Conservation (phyloP, 2,888 invertebrate species). For the Oxycera nigricornis region DNA sequence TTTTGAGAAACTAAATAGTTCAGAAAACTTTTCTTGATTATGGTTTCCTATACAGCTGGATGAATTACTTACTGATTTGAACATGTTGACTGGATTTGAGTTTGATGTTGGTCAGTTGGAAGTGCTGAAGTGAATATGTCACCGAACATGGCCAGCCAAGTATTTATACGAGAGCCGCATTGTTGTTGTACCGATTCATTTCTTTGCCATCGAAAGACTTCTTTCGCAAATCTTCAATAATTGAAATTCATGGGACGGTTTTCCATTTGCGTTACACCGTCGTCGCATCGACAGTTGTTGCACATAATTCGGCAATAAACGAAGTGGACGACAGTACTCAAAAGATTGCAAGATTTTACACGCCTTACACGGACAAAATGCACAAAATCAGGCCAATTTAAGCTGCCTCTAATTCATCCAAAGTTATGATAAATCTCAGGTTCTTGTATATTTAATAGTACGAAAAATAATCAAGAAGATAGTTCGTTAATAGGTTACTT, state of each 20-base stretch:
- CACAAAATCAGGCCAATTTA: too few species aligned
- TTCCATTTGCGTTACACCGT: constrained; percentile 47
- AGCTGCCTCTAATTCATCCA: too few species aligned
- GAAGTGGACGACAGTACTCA: too few species aligned
- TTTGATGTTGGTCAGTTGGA: constrained; percentile 24
- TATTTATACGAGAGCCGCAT: constrained; percentile 3
- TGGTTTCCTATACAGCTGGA: too few species aligned
- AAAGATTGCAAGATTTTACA: too few species aligned
- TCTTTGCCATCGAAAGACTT: not conserved
- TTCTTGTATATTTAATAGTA: too few species aligned
- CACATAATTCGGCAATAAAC: not conserved
- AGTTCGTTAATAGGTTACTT: too few species aligned
- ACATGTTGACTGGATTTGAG: constrained; percentile 5
- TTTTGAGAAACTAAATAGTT: not conserved
- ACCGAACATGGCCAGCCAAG: too few species aligned
- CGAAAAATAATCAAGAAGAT: too few species aligned
- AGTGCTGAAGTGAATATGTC: constrained; percentile 6
- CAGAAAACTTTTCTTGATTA: not conserved
- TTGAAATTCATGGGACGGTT: constrained; percentile 49
- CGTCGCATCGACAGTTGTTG: not conserved
- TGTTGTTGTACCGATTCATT: not conserved
- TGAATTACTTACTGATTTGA: constrained; percentile 28
- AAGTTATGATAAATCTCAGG: too few species aligned
- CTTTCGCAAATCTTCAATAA: constrained; percentile 2
- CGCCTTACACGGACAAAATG: too few species aligned